These are phyloP conservation scores for Haliclona indistincta DNA, from an alignment of 37 sponge, comb jelly and placozoan species.

Conservation along the genomic window DNA sequence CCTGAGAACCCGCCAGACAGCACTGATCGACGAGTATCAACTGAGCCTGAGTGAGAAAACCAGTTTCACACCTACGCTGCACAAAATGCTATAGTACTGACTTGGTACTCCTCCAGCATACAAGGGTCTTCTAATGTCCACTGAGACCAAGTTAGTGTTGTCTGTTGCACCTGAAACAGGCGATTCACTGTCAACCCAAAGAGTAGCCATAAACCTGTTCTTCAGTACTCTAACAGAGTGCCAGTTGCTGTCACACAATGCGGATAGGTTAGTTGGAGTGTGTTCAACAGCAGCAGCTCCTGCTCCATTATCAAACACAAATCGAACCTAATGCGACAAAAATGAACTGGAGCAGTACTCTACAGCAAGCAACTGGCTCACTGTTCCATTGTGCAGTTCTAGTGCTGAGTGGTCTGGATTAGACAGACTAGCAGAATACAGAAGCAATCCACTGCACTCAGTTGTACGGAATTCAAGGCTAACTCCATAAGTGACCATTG, in stretches of 20 bases:
- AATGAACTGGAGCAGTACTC: not conserved
- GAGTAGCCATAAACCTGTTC: slow-evolving; percentile 10
- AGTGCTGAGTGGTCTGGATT: slow-evolving; percentile 35
- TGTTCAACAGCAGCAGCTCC: slow-evolving; percentile 34
- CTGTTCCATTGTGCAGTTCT: slow-evolving; percentile 42
- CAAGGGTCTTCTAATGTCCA: slow-evolving; percentile 38
- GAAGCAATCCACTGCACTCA: slow-evolving; percentile 51
- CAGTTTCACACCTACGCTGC: no score
- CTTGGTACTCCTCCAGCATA: slow-evolving; percentile 72
- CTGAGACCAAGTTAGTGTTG: slow-evolving; percentile 10
- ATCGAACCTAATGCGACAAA: slow-evolving; percentile 12
- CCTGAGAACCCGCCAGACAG: no score
- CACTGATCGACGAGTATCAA: no score
- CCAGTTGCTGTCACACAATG: slow-evolving; percentile 57
- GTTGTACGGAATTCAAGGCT: slow-evolving; percentile 43
- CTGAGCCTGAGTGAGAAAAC: no score
- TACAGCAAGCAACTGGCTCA: slow-evolving; percentile 10
- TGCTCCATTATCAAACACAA: slow-evolving; percentile 62
- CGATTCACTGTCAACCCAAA: slow-evolving; percentile 26
- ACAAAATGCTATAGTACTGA: slow-evolving; percentile 26
- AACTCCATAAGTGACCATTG: not conserved
- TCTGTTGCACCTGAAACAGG: not conserved
- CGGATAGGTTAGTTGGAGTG: not conserved
- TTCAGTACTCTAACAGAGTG: slow-evolving; percentile 32
- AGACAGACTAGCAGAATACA: slow-evolving; percentile 31